Evolutionary conservation across 2,113 vertebrate species (phyloP).

Genomic region (Prolemur simus): DNA sequence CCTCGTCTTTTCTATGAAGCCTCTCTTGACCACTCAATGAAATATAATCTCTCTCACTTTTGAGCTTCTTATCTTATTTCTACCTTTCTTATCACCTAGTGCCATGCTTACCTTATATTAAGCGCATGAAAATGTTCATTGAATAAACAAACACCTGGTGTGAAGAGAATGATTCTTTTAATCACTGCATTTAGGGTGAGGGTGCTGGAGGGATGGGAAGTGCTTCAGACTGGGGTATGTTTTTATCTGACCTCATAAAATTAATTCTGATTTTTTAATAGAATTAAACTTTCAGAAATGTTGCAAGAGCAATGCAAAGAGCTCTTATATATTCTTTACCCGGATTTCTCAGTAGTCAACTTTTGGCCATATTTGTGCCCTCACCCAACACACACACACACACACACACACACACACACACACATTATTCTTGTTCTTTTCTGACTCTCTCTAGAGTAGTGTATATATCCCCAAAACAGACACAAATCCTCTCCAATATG

Average conservation of each 20-base stretch:
- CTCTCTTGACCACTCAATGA: not conserved
- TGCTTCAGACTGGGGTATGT: not conserved
- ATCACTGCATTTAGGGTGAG: not conserved
- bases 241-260: conserved; percentile 19
- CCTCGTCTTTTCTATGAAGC: not conserved
- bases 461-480: not conserved
- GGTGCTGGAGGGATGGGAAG: not conserved
- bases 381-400: not conserved
- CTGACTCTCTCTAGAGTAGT: not conserved
- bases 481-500: not conserved
- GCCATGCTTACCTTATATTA: not conserved
- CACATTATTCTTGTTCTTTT: not conserved
- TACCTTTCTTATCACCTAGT: not conserved
- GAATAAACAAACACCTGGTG: not conserved
- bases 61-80: not conserved
- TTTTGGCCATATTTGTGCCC: not conserved
- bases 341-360: not conserved
- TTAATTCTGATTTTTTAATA: not conserved
- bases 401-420: not conserved
- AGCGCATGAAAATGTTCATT: not conserved
- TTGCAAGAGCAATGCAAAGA: not conserved
- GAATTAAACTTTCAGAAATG: conserved; percentile 5
- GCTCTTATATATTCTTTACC: not conserved
- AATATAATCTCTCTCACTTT: not conserved
- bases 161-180: not conserved